These are phyloP conservation scores for Urosaurus nigricauda DNA, from an alignment of 2,797 vertebrate genomes.

Conservation along the genomic window DNA sequence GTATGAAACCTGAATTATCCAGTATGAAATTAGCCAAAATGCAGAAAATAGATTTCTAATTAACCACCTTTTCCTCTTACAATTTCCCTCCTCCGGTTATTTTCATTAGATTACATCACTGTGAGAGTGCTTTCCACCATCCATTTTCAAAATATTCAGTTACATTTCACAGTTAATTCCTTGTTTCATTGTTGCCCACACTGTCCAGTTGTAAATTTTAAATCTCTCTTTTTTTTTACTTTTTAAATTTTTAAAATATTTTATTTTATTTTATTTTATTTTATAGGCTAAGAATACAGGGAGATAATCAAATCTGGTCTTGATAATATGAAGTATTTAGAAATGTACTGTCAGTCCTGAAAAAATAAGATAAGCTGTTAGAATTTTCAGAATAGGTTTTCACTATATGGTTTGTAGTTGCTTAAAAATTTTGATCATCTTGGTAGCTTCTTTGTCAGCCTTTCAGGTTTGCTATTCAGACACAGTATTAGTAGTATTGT, in stretches of 20 bases:
- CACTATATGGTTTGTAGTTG: neutral
- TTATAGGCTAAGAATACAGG: constrained; percentile 6
- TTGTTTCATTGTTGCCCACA: constrained; percentile 32
- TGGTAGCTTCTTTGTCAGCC: neutral
- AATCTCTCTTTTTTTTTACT: neutral
- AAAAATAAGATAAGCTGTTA: constrained; percentile 7
- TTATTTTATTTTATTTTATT: too few relatives aligned
- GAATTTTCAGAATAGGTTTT: neutral
- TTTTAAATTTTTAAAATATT: too few relatives aligned
- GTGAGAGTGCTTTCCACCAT: neutral
- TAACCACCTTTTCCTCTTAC: neutral
- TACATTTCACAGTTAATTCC: constrained; percentile 33
- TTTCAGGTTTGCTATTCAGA: neutral
- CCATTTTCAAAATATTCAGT: constrained; percentile 18
- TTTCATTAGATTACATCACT: neutral
- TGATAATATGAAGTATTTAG: neutral
- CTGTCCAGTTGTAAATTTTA: neutral
- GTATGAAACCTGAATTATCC: constrained; percentile 42
- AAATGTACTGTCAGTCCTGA: neutral
- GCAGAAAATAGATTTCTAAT: constrained; percentile 30
- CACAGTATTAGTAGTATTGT: neutral
- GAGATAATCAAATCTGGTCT: neutral
- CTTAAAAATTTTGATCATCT: neutral
- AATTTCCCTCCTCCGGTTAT: neutral
- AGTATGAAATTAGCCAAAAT: constrained; percentile 34